Percentiles rank a stretch among this genome's conserved stretches.
Evolutionary conservation across 2,888 invertebrate species (phyloP).

Genomic region (Odontomyia ornata): DNA sequence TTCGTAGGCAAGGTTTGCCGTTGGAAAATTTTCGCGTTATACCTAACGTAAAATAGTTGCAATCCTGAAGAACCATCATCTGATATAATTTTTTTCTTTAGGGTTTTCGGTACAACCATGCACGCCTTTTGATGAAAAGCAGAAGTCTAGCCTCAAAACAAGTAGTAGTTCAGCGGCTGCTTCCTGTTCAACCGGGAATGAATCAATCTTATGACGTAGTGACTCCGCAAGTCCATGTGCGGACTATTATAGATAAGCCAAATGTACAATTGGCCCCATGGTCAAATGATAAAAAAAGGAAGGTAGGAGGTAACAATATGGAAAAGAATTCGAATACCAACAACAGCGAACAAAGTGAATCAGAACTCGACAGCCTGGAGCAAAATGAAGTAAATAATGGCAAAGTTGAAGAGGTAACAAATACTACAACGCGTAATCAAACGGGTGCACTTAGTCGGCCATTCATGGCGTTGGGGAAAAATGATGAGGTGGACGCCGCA

Average conservation of each 20-base stretch:
- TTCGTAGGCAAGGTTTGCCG: conserved; percentile 57
- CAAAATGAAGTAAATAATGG: background rate
- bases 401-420: background rate
- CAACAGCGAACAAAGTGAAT: conserved; percentile 62
- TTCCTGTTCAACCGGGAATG: conserved; percentile 71
- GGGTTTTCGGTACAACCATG: conserved; percentile 56
- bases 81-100: conserved; percentile 46
- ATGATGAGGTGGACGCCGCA: background rate
- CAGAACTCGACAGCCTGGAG: conserved; percentile 19
- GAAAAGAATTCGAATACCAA: conserved; percentile 56
- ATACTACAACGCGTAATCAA: background rate
- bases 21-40: conserved; percentile 54
- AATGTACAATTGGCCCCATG: conserved; percentile 52
- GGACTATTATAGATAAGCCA: conserved; percentile 25
- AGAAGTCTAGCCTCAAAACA: conserved; percentile 60
- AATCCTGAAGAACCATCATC: background rate
- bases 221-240: conserved; percentile 47
- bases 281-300: conserved; percentile 48
- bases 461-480: conserved; percentile 14
- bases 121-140: conserved; percentile 44
- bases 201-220: conserved; percentile 56
- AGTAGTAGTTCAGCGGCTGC: conserved; percentile 78
- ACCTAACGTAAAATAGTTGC: conserved; percentile 14
- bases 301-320: conserved; percentile 58
- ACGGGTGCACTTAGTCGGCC: background rate